phyloP scores from a whole-genome alignment of 2,797 vertebrate genomes.

The Echeneis naucrates region DNA sequence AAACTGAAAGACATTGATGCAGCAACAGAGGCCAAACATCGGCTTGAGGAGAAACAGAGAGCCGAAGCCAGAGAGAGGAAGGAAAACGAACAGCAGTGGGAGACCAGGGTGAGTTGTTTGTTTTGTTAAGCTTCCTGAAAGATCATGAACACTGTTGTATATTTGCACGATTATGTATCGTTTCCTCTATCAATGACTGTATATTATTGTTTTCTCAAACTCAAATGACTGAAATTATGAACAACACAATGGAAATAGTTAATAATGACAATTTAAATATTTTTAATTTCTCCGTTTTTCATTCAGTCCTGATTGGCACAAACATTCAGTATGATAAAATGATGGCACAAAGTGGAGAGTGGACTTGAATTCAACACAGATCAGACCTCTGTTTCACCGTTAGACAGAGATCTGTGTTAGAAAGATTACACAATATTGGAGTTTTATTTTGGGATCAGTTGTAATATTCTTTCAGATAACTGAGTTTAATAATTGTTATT shows the following conservation, averaged over 20 bases:
- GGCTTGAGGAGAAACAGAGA: constrained; percentile 95
- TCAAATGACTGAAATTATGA: neutral
- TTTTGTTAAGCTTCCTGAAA: neutral
- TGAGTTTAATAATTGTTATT: constrained; percentile 5
- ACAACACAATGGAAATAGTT: neutral
- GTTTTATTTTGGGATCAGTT: constrained; percentile 10
- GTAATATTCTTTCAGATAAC: neutral
- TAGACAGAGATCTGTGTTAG: neutral
- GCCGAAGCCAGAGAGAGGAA: constrained; percentile 97
- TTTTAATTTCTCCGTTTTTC: neutral
- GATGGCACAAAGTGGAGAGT: neutral
- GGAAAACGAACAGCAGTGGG: constrained; percentile 95
- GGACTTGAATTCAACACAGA: neutral
- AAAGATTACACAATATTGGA: neutral
- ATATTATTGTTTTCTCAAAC: neutral
- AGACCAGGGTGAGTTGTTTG: constrained; percentile 90
- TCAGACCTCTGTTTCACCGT: neutral
- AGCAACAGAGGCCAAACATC: constrained; percentile 96
- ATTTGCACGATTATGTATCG: too few species aligned
- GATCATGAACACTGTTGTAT: too few species aligned
- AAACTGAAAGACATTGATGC: constrained; percentile 96
- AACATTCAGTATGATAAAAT: neutral
- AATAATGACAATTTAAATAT: neutral
- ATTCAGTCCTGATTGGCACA: neutral
- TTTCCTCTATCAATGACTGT: neutral